phyloP scores from a whole-genome alignment of 2,797 vertebrate genomes.

The Poecilia wingei region DNA sequence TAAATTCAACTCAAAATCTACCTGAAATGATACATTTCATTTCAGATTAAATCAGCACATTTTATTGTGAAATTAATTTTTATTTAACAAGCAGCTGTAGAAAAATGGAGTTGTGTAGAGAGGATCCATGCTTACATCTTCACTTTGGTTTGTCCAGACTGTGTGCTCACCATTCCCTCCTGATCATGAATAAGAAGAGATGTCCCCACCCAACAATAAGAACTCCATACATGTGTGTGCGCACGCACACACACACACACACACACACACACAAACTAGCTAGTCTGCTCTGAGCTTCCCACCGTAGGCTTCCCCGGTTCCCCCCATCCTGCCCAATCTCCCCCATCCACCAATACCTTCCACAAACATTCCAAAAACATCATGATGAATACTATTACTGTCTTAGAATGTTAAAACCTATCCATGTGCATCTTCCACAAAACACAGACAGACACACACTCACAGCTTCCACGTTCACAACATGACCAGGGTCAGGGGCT shows the following conservation, averaged over 20 bases:
- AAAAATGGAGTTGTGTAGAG: not conserved
- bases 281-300: not conserved
- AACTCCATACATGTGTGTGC: not conserved
- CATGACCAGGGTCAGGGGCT: conserved; percentile 30
- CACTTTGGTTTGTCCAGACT: not conserved
- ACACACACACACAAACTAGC: not conserved
- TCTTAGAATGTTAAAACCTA: conserved; percentile 6
- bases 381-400: conserved; percentile 17
- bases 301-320: not conserved
- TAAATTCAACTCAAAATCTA: not conserved
- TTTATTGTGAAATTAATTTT: not conserved
- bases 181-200: not conserved
- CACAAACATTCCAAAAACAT: conserved; percentile 48
- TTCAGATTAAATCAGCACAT: not conserved
- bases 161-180: not conserved
- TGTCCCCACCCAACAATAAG: not conserved
- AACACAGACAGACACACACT: not conserved
- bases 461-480: not conserved
- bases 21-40: not conserved
- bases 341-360: not conserved
- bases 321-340: not conserved
- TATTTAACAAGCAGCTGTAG: not conserved
- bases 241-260: not conserved
- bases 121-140: not conserved
- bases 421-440: not conserved